Conservation (phyloP, 2,797 vertebrate species). For the Myoxocephalus aenaeus region DNA sequence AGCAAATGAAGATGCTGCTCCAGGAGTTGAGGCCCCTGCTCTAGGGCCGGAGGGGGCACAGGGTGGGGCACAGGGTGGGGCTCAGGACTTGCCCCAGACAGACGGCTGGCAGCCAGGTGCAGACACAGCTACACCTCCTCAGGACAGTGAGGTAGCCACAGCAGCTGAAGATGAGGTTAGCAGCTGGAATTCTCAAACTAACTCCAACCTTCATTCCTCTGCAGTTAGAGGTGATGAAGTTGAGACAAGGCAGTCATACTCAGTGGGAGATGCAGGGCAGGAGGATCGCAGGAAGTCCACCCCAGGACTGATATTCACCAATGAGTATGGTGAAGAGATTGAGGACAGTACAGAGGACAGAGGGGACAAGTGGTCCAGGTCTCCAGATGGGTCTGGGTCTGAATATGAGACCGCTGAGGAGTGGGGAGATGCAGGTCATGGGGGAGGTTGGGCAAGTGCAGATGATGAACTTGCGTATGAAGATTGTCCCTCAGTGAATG, state of each 20-base stretch:
- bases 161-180: slow-evolving; percentile 79
- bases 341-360: slow-evolving; percentile 58
- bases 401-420: slow-evolving; percentile 84
- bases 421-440: slow-evolving; percentile 75
- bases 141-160: slow-evolving; percentile 63
- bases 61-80: slow-evolving; percentile 61
- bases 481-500: not conserved
- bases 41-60: slow-evolving; percentile 60
- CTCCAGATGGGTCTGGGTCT: slow-evolving; percentile 76
- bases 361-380: slow-evolving; percentile 58
- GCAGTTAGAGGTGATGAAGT: slow-evolving; percentile 44
- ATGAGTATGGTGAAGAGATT: slow-evolving; percentile 80
- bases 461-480: slow-evolving; percentile 70
- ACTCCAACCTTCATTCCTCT: slow-evolving; percentile 71
- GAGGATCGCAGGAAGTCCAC: slow-evolving; percentile 70
- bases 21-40: slow-evolving; percentile 38
- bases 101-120: slow-evolving; percentile 57
- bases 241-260: slow-evolving; percentile 29
- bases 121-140: slow-evolving; percentile 64
- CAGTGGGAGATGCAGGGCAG: slow-evolving; percentile 27
- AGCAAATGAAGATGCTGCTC: slow-evolving; percentile 68
- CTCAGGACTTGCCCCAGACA: slow-evolving; percentile 73
- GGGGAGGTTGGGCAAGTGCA: slow-evolving; percentile 72
- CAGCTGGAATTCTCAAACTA: slow-evolving; percentile 75
- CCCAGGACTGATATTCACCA: slow-evolving; percentile 82